Base-by-base conservation (phyloP, 2,113 vertebrate genomes). In the Uropsilus gracilis region DNA sequence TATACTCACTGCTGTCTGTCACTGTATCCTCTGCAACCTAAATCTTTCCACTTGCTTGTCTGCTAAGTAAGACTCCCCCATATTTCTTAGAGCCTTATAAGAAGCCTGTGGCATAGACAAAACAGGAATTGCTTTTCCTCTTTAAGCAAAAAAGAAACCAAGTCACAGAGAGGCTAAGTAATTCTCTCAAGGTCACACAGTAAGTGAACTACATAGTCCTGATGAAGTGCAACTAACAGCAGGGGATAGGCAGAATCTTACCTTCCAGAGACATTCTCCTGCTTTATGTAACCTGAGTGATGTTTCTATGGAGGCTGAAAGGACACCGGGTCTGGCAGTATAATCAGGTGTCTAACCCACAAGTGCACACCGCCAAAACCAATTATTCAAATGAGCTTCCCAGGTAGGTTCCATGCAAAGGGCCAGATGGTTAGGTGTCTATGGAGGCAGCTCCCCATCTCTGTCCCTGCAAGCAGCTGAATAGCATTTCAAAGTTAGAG, bases 311-410 rank as follows among this genome's bases (percentile, higher is more conserved):
- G 89, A 59, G 76, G 75, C 87, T 73, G 86, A 91, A 96, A 97
- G 94, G 92, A 96, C 96, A 87, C 3, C 3, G 34, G 91, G 89
- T 55, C 91, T 91, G 89, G 50, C 76, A 91, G 83, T 32, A 12
- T 93, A 91, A 94, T 95, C 86, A 86, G 94, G 95, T 84, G 86
- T 89, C 95, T 96, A 94, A 96, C 94, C 89, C 91, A 91, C 53
- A 89, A 95, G 93, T 82, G 55, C 89, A 86, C 64, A 94, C 82
- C 0, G 85, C 92, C 95, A 96, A 95, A 97, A 97, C 89, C 86
- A 95, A 96, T 97, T 97, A 97, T 97, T 97, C 94, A 96, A 97
- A 97, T 97, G 42, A 97, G 94, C 93, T 93, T 96, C 94, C 86
- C 83, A 95, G 86, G 59, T 94, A 94, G 94, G 71, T 93, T 96